Evolutionary conservation across 2,797 vertebrate species (phyloP), one percentile per base, ranked within the genome.

Genomic region (Lacerta agilis): DNA sequence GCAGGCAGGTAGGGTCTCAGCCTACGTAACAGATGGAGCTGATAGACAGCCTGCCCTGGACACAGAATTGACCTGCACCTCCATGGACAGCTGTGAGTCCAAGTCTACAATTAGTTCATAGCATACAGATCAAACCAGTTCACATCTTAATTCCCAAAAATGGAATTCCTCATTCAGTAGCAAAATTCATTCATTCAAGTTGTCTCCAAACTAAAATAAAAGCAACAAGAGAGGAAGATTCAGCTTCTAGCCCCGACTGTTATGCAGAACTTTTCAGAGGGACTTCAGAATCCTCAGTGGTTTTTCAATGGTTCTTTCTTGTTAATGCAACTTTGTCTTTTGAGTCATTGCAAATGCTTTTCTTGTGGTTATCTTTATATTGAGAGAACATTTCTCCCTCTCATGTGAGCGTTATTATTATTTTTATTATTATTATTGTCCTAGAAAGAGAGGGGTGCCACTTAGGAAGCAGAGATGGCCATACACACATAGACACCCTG

Each of bases 171-270:
- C 58, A 41, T 41, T 25, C 38, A 76, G 3, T 43, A 43, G 38
- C 73, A 41, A 93, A 95, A 95, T 92, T 95, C 89, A 79, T 43
- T 96, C 91, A 95, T 96, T 96, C 96, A 95, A 93, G 95, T 94
- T 95, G 94, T 95, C 92, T 75, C 72, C 36, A 23, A 75, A 36
- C 33, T 75, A 23, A 20, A 36, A 1, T n/a, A n/a, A 41, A 75
- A 38, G 2, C 20, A 23, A 8, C 17, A 41, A 75, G 72, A 75
- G 72, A 75, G 20, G 18, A 8, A 36, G 5, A 2, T 27, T 64
- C 64, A 75, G 6, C 72, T 38, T 38, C 18, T 36, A 38, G 18
- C 72, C 72, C 73, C 23, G 38, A 20, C 18, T 41, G 1, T 25
- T 43, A 5, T 75, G 38, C 23, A 41, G 38, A 8, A 76, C 17